Base-by-base conservation (phyloP, 2,888 invertebrate genomes). In the Nomada fabriciana region DNA sequence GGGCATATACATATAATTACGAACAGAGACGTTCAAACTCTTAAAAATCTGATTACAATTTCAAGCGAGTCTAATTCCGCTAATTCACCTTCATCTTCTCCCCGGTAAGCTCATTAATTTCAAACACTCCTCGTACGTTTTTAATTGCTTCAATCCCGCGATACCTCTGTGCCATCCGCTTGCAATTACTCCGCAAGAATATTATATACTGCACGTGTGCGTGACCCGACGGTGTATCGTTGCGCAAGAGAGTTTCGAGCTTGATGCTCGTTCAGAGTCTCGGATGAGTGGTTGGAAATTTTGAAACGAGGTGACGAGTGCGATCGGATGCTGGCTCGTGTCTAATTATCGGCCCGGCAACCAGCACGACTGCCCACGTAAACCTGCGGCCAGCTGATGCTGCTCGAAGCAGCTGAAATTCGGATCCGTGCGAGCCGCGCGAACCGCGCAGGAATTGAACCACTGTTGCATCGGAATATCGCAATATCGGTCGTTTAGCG, bases 271-370 rank as follows among this genome's bases (percentile, higher is more conserved):
- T 5, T 7, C 47, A n/a, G 7, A 15, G 29, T 25, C 65, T 71
- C 42, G 15, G 20, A 71, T 42, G 55, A 57, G 53, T 15, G 20
- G 65, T 36, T 13, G 70, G 55, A 23, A 80, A 72, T 78, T 79
- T 80, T 69, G 75, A 64, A 80, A 83, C 64, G 69, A 71, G 74
- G 23, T 43, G 76, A 82, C 68, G 64, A 55, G 36, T 53, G 73
- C 29, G 59, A 83, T 76, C 78, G 67, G 61, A 82, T 47, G 25
- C 53, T 43, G 20, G 42, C 61, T 55, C 53, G 72, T 63, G 57
- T 82, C 67, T 83, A 82, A 83, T 83, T 83, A 83, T 83, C 77
- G 83, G 63, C 42, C 25, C n/a, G 52, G 53, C 77, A 82, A 83
- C 75, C 74, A 82, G 77, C 78, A 52, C 60, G 63, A 20, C 52